Conservation (phyloP, 2,797 vertebrate genomes). For the Gymnopithys bicolor region DNA sequence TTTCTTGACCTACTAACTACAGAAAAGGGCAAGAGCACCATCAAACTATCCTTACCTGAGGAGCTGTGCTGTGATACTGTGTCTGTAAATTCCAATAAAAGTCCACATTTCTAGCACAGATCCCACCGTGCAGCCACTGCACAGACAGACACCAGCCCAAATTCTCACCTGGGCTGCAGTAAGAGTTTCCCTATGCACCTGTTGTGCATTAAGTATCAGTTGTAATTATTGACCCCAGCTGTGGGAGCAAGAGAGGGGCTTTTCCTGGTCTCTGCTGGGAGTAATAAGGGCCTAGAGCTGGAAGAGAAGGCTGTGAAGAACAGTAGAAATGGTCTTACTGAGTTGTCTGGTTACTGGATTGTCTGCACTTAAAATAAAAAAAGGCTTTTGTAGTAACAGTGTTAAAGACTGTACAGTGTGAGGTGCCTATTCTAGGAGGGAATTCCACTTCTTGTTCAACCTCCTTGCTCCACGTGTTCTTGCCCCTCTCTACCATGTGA, state of each 20-base stretch:
- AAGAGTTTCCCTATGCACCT: not conserved
- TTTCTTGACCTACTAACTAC: not conserved
- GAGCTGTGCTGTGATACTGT: not conserved
- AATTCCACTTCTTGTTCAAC: too few species aligned
- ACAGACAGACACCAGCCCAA: fast-evolving
- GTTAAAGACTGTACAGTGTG: not conserved
- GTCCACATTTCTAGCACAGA: fast-evolving
- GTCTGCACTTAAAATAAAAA: not conserved
- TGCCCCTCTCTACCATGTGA: too few species aligned
- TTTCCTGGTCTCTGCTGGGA: not conserved
- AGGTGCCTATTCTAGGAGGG: not conserved
- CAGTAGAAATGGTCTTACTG: not conserved
- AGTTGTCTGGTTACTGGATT: not conserved
- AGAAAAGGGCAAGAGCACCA: not conserved
- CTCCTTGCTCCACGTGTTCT: too few species aligned
- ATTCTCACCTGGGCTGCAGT: fast-evolving
- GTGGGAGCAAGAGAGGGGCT: not conserved
- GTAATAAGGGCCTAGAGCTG: not conserved
- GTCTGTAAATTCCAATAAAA: not conserved
- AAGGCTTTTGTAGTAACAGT: not conserved
- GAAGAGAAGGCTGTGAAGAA: not conserved
- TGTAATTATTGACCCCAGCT: not conserved
- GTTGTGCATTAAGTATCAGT: not conserved
- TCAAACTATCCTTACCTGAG: not conserved
- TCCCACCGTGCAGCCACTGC: fast-evolving